Evolutionary conservation across 2,888 invertebrate genomes (phyloP), one percentile per base, ranked within the genome.

Genomic region (Zhengitettix transpicula): DNA sequence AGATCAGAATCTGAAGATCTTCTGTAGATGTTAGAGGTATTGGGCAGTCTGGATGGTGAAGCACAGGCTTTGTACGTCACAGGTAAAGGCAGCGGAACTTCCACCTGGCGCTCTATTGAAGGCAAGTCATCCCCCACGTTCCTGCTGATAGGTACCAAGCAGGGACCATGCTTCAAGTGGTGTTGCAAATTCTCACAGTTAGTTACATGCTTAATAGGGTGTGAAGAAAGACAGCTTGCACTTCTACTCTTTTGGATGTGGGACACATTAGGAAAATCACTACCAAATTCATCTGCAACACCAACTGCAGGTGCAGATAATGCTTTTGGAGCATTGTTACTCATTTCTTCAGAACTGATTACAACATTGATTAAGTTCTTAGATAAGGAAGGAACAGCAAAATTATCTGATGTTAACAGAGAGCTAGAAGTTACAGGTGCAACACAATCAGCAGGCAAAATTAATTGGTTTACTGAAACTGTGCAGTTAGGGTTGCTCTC

Each of bases 1-100:
- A 93, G 77, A 75, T 96, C 96, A 0, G 95, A 94, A 73, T 95
- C 96, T 3, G 94, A 94, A 7, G 93, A 93, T 66, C 94, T 78
- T 58, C 93, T 78, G 69, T 87, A 85, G 63, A 87, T 74, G 73
- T 65, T 67, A 56, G 71, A 67, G 1, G 71, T 68, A 44, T 70
- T 65, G 61, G 71, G 72, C 61, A 73, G 66, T 66, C 77, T 81
- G 10, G 77, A 76, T n/a, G 81, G 80, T 64, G 78, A 28, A 28
- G 28, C 28, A 28, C 28, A 28, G 28, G 28, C 28, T 28, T 28
- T 28, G 28, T 28, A 28, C 28, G 28, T 28, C 28, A 28, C 28
- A 28, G 28, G 28, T 28, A 28, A 28, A 28, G 28, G 28, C 28
- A 28, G 7, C 28, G 28, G 28, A 28, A 28, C 28, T 28, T 28